Conservation (phyloP, 1,140 invertebrate species). For the Drosophila tropicalis region DNA sequence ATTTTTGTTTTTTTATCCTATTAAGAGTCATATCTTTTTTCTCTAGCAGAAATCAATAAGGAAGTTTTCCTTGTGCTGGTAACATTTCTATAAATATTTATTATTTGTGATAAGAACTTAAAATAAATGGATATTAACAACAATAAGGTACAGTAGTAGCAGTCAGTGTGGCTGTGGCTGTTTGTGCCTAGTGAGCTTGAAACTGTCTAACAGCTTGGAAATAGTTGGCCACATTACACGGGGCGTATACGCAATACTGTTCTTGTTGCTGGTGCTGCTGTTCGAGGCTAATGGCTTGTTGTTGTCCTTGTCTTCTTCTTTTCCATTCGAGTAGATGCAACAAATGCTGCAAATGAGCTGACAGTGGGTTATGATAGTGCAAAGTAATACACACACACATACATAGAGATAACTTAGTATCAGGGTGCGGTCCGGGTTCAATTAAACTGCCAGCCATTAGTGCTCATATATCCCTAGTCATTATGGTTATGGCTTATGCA, state of each 20-base stretch:
- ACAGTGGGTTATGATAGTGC: conserved; percentile 70
- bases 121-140: conserved; percentile 4
- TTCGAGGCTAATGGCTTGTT: conserved; percentile 47
- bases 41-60: neutral
- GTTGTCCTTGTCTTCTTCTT: conserved; percentile 26
- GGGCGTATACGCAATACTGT: conserved; percentile 65
- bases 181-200: conserved; percentile 69
- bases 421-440: conserved; percentile 63
- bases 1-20: neutral
- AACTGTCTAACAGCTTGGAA: conserved; percentile 79
- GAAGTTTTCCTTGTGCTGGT: neutral
- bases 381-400: conserved; percentile 17
- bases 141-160: neutral
- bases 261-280: neutral
- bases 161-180: conserved; percentile 24
- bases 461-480: conserved; percentile 47
- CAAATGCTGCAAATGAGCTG: conserved; percentile 79
- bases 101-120: neutral
- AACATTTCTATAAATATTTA: conserved; percentile 10
- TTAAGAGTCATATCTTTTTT: neutral
- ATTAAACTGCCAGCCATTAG: conserved; percentile 77
- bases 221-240: conserved; percentile 58
- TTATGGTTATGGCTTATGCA: conserved; percentile 60
- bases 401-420: conserved; percentile 46
- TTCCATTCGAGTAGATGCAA: conserved; percentile 54